These are phyloP conservation scores for Masticophis lateralis DNA, from an alignment of 2,797 vertebrate species.

Conservation along the genomic window DNA sequence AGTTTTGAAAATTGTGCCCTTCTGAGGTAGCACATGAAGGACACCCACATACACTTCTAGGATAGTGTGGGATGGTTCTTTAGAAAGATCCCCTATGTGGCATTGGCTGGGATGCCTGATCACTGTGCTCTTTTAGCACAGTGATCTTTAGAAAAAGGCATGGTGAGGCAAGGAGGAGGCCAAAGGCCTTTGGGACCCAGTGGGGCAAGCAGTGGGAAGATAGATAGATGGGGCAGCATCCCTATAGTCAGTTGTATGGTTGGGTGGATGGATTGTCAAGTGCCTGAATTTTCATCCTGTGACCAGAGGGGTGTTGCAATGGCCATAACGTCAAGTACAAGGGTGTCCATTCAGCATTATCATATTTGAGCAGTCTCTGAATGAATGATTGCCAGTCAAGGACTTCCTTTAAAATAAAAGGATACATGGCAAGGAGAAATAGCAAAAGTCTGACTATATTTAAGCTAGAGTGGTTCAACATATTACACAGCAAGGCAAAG, in stretches of 20 bases:
- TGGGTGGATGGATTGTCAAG: not conserved
- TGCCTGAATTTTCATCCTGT: not conserved
- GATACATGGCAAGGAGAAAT: not conserved
- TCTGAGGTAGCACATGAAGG: not conserved
- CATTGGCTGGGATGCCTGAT: too few species aligned
- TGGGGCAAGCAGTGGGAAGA: not conserved
- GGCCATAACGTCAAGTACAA: not conserved
- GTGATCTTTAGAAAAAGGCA: not conserved
- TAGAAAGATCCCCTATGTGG: not conserved
- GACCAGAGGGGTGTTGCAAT: not conserved
- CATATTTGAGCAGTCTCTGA: not conserved
- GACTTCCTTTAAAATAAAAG: not conserved
- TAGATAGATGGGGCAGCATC: not conserved
- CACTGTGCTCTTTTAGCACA: not conserved
- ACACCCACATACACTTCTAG: not conserved
- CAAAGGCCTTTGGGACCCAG: not conserved
- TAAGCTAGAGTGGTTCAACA: not conserved
- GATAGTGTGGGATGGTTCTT: not conserved
- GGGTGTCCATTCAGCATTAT: not conserved
- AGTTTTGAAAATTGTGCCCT: not conserved
- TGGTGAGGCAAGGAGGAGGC: not conserved
- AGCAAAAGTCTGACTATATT: not conserved
- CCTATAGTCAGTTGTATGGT: not conserved
- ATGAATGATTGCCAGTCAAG: not conserved
- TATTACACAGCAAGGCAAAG: not conserved